Conservation (phyloP, 2,113 vertebrate genomes). For the Leucosticte australis region DNA sequence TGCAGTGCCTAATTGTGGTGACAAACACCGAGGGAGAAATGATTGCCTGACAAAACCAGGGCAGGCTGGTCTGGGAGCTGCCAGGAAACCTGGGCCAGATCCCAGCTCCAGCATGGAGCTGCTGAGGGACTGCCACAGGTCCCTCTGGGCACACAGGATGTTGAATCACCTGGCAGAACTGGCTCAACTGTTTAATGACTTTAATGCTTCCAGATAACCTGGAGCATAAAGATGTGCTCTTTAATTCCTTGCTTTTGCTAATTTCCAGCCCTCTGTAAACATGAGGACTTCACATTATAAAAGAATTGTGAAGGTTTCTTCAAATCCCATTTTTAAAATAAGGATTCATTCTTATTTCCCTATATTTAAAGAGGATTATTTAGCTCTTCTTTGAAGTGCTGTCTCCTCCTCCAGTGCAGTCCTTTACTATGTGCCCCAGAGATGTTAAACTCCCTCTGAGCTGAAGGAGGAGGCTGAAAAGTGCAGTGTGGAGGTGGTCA, state of each 20-base stretch:
- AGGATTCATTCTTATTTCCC: not conserved
- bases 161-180: not conserved
- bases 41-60: not conserved
- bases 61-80: not conserved
- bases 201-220: not conserved
- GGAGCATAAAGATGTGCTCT: not conserved
- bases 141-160: not conserved
- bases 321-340: not conserved
- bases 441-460: not conserved
- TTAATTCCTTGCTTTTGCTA: not conserved
- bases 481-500: not conserved
- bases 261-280: not conserved
- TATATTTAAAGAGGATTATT: not conserved
- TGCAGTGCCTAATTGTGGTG: not conserved
- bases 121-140: not conserved
- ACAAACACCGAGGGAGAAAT: fast-evolving
- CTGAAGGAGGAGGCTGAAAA: not conserved
- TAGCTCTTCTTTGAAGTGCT: not conserved
- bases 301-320: not conserved
- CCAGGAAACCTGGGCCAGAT: not conserved
- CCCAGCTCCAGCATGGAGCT: not conserved
- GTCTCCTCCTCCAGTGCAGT: not conserved
- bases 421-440: not conserved
- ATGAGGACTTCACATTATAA: not conserved
- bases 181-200: not conserved